phyloP scores from a whole-genome alignment of 2,888 invertebrate species.

The Epirrhoe alternata region DNA sequence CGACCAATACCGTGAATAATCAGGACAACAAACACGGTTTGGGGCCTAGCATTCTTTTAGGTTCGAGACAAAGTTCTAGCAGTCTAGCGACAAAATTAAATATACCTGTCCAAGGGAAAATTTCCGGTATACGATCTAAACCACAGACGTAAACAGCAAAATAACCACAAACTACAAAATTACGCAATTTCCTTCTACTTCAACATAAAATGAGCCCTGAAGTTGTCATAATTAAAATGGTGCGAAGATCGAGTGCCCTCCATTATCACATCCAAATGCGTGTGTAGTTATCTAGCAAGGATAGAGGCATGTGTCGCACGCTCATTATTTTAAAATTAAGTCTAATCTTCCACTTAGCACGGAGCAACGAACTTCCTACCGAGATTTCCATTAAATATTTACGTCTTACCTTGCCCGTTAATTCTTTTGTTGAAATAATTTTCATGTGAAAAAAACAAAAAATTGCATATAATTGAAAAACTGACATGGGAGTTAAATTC shows the following conservation, averaged over 20 bases:
- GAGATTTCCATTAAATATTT: conserved; percentile 57
- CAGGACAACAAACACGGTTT: no score
- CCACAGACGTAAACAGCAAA: conserved; percentile 10
- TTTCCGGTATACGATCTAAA: conserved; percentile 14
- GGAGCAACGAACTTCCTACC: conserved; percentile 76
- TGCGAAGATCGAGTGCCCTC: conserved; percentile 26
- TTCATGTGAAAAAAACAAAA: conserved; percentile 56
- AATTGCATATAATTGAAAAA: conserved; percentile 51
- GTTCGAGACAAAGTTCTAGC: background rate
- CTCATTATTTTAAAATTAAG: conserved; percentile 80
- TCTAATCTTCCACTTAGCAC: conserved; percentile 70
- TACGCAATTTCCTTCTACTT: conserved; percentile 5
- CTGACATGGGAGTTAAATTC: conserved; percentile 55
- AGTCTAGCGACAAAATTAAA: background rate
- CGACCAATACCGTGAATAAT: no score
- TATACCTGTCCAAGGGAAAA: conserved; percentile 18
- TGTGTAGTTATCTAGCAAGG: conserved; percentile 36
- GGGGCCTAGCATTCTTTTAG: no score
- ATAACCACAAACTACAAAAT: conserved; percentile 12
- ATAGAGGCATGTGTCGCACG: conserved; percentile 58
- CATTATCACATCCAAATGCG: conserved; percentile 35
- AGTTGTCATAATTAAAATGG: conserved; percentile 31
- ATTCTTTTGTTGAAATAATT: conserved; percentile 68
- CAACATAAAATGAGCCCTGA: conserved; percentile 4
- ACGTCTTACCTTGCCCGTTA: conserved; percentile 59